Conservation (phyloP, 1,140 invertebrate species). For the Aphis craccivora region DNA sequence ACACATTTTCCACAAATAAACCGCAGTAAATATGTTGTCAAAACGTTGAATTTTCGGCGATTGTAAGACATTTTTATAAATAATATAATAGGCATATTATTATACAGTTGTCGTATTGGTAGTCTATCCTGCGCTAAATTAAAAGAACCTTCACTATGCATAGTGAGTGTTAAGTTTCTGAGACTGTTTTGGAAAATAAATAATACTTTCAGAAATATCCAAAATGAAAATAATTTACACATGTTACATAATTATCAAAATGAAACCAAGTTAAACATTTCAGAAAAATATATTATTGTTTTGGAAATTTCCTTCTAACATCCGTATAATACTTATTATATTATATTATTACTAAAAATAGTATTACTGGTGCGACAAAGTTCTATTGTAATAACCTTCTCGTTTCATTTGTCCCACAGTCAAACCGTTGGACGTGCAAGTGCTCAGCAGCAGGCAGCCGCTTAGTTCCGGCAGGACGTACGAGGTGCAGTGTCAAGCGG, state of each 20-base stretch:
- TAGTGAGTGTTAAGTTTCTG: neutral
- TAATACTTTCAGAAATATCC: neutral
- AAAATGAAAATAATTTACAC: neutral
- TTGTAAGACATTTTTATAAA: neutral
- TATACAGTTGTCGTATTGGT: too few species aligned
- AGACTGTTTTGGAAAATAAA: neutral
- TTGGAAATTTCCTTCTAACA: neutral
- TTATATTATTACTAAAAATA: neutral
- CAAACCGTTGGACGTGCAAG: constrained; percentile 77
- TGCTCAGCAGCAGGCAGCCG: constrained; percentile 79
- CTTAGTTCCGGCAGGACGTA: constrained; percentile 82
- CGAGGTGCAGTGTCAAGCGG: constrained; percentile 81
- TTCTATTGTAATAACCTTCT: neutral
- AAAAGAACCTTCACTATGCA: neutral
- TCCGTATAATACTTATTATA: neutral
- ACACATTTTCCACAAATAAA: neutral
- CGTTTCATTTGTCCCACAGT: constrained; percentile 68
- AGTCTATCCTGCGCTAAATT: too few species aligned
- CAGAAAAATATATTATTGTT: neutral
- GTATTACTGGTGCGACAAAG: neutral
- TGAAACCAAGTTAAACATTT: neutral
- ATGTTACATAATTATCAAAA: neutral
- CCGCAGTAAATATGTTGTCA: neutral
- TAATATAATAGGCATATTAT: neutral
- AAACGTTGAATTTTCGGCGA: too few species aligned